A percentile compares a stretch with the other conserved stretches of the same genome.
phyloP scores from a whole-genome alignment of 2,797 vertebrate genomes.

The Hoplostethus atlanticus region DNA sequence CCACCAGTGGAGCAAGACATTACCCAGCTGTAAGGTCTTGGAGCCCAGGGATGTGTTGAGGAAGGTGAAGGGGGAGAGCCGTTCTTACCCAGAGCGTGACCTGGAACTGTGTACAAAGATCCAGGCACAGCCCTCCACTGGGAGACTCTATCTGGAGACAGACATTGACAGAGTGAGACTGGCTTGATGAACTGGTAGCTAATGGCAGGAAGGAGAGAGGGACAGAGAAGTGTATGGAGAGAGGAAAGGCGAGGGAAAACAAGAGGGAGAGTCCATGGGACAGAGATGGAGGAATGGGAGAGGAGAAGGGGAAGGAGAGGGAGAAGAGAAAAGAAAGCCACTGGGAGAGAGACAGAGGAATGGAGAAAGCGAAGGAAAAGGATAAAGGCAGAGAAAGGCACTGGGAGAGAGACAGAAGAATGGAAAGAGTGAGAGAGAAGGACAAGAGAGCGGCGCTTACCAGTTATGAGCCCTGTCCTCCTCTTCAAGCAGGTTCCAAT shows the following conservation, averaged over 20 bases:
- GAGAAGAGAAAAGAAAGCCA: slow-evolving; percentile 60
- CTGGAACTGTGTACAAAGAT: slow-evolving; percentile 70
- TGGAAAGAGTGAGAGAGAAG: slow-evolving; percentile 67
- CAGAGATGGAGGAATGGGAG: slow-evolving; percentile 50
- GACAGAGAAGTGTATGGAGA: slow-evolving; percentile 52
- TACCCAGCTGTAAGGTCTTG: slow-evolving; percentile 86
- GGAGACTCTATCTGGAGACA: slow-evolving; percentile 78
- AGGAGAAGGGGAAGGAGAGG: slow-evolving; percentile 57
- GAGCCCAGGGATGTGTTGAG: slow-evolving; percentile 78
- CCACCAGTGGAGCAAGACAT: slow-evolving; percentile 78
- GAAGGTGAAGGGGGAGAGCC: slow-evolving; percentile 74
- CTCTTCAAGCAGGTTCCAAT: slow-evolving; percentile 27
- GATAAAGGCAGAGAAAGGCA: slow-evolving; percentile 49
- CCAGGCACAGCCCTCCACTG: slow-evolving; percentile 69
- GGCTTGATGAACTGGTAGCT: slow-evolving; percentile 74
- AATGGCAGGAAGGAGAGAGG: slow-evolving; percentile 63
- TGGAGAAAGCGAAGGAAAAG: slow-evolving; percentile 47
- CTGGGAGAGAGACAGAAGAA: slow-evolving; percentile 58
- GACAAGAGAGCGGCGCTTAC: slow-evolving; percentile 57
- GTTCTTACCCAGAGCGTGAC: slow-evolving; percentile 65
- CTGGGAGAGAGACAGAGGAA: slow-evolving; percentile 53
- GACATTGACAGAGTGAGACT: slow-evolving; percentile 84
- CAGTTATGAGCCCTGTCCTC: slow-evolving; percentile 35
- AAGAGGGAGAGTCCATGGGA: slow-evolving; percentile 52
- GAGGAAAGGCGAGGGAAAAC: slow-evolving; percentile 57